Evolutionary conservation across 2,888 invertebrate species (phyloP).

Genomic region (Orchesellides sinensis): DNA sequence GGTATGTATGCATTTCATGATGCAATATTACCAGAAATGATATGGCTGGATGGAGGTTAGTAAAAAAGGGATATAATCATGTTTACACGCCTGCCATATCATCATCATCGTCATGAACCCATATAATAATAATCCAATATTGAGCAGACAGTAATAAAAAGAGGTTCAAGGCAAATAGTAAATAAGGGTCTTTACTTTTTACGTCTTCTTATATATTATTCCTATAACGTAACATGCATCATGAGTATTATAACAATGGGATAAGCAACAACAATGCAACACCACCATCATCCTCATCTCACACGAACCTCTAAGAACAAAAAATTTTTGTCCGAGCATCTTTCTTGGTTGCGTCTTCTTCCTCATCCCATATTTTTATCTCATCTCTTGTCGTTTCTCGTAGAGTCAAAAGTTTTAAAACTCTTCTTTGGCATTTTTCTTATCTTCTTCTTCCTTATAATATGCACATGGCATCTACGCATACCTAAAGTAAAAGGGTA

Average conservation of each 20-base stretch:
- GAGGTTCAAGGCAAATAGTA: constrained; percentile 43
- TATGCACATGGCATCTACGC: too few species aligned
- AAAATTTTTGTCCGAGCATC: too few species aligned
- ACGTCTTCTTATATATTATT: background rate
- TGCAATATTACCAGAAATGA: too few species aligned
- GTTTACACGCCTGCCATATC: constrained; percentile 32
- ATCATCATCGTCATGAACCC: too few species aligned
- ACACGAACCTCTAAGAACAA: too few species aligned
- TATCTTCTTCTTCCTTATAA: background rate
- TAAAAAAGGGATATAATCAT: constrained; percentile 15
- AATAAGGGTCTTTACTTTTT: constrained; percentile 23
- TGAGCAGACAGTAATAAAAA: constrained; percentile 52
- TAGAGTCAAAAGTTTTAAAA: too few species aligned
- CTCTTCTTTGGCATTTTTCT: background rate
- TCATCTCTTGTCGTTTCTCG: background rate
- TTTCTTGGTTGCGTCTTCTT: background rate
- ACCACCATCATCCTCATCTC: background rate
- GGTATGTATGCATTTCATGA: too few species aligned
- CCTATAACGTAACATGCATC: background rate
- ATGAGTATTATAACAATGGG: background rate
- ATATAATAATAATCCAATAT: constrained; percentile 44
- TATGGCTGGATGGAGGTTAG: background rate
- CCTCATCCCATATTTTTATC: constrained; percentile 4
- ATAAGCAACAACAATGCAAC: constrained; percentile 14
- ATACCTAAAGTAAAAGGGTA: too few species aligned